Evolutionary conservation across 2,888 invertebrate genomes (phyloP).

Genomic region (Xestia ashworthii): DNA sequence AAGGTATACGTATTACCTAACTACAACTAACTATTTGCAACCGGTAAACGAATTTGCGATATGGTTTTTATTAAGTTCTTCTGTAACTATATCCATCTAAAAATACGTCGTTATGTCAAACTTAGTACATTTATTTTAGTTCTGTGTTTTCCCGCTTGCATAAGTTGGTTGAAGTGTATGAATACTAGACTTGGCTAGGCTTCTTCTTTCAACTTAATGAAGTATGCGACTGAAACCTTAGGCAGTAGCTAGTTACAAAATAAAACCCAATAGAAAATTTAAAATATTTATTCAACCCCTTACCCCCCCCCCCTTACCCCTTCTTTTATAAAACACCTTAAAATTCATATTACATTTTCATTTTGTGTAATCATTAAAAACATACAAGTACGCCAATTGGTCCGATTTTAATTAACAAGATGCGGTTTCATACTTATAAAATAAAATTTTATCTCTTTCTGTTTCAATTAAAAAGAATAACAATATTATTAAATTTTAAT

Average conservation of each 20-base stretch:
- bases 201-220: neutral
- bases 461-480: neutral
- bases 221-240: neutral
- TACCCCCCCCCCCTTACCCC: too few species aligned
- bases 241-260: neutral
- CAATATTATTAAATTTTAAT: neutral
- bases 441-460: slow-evolving; percentile 22
- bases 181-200: neutral
- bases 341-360: slow-evolving; percentile 12
- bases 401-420: slow-evolving; percentile 32
- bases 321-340: neutral
- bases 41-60: too few species aligned
- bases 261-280: neutral
- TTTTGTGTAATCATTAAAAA: slow-evolving; percentile 31
- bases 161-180: neutral
- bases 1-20: too few species aligned
- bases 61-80: too few species aligned
- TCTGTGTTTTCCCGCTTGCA: neutral
- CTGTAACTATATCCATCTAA: too few species aligned
- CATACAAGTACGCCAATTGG: slow-evolving; percentile 28
- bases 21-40: too few species aligned
- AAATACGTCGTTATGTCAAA: too few species aligned
- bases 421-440: slow-evolving; percentile 14
- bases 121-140: too few species aligned
- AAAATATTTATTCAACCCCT: neutral